These are phyloP conservation scores for Argynnis bischoffii DNA, from an alignment of 2,888 invertebrate species.

Conservation along the genomic window DNA sequence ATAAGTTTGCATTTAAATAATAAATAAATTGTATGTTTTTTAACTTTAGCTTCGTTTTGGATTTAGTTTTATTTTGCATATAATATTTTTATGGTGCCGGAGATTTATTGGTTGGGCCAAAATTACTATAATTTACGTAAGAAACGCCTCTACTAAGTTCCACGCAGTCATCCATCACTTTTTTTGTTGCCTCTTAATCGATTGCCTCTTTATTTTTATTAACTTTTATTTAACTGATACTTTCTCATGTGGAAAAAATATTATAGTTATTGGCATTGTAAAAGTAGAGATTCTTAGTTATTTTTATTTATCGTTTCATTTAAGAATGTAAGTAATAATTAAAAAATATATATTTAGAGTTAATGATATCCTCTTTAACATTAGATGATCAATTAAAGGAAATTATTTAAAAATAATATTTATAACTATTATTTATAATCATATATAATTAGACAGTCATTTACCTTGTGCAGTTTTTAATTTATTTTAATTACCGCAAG, in stretches of 20 bases:
- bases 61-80: not conserved
- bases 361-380: too few species aligned
- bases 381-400: not conserved
- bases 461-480: conserved; percentile 6
- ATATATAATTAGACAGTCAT: conserved; percentile 10
- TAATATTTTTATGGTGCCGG: not conserved
- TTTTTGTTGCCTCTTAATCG: conserved; percentile 35
- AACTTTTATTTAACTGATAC: conserved; percentile 20
- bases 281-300: too few species aligned
- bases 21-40: conserved; percentile 12
- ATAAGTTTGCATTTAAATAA: too few species aligned
- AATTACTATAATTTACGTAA: conserved; percentile 33
- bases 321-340: too few species aligned
- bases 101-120: conserved; percentile 4
- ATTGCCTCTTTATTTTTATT: conserved; percentile 26
- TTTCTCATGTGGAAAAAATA: conserved; percentile 27
- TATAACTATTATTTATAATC: conserved; percentile 15
- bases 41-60: conserved; percentile 5
- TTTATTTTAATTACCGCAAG: conserved; percentile 9
- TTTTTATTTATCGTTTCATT: too few species aligned
- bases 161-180: conserved; percentile 40
- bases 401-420: conserved; percentile 3
- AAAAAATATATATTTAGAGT: too few species aligned
- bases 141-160: conserved; percentile 26
- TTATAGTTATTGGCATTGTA: not conserved